Evolutionary conservation across 2,113 vertebrate genomes (phyloP).

Genomic region (Paraplagusia blochii): DNA sequence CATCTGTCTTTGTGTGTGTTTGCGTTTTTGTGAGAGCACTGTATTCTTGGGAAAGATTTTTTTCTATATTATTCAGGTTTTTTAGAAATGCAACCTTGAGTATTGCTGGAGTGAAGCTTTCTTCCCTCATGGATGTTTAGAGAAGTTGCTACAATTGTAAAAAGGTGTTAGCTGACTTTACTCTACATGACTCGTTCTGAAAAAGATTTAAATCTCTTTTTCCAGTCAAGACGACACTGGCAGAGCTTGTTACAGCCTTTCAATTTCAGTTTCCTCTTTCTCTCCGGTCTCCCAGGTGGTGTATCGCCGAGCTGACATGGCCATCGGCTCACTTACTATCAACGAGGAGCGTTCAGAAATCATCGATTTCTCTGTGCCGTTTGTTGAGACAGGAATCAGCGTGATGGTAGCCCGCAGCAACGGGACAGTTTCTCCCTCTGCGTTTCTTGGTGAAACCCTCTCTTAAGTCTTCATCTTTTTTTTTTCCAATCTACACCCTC

Average conservation of each 20-base stretch:
- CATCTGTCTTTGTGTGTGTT: conserved; percentile 3
- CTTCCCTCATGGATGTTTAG: conserved; percentile 10
- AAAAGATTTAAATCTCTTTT: no score
- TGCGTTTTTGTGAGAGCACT: conserved; percentile 5
- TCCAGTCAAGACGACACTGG: no score
- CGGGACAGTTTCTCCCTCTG: conserved; percentile 93
- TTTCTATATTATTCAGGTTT: conserved; percentile 18
- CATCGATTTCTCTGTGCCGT: conserved; percentile 96
- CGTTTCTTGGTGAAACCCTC: conserved; percentile 84
- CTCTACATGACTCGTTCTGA: conserved; percentile 13
- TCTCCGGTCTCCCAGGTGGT: conserved; percentile 79
- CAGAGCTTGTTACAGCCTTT: background rate
- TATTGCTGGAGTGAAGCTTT: conserved; percentile 8
- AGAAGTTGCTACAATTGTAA: conserved; percentile 23
- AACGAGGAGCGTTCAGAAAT: conserved; percentile 97
- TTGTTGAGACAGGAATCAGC: conserved; percentile 97
- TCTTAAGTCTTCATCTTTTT: background rate
- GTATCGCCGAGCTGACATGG: conserved; percentile 95
- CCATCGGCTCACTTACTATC: conserved; percentile 97
- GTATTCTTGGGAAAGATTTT: conserved; percentile 9
- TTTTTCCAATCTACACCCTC: conserved; percentile 1
- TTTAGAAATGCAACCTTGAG: conserved; percentile 16
- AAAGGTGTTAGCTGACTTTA: conserved; percentile 8
- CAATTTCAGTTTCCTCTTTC: background rate
- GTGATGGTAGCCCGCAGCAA: conserved; percentile 99